Base-by-base conservation (phyloP, 2,888 invertebrate genomes). In the Heliothis peltigera region DNA sequence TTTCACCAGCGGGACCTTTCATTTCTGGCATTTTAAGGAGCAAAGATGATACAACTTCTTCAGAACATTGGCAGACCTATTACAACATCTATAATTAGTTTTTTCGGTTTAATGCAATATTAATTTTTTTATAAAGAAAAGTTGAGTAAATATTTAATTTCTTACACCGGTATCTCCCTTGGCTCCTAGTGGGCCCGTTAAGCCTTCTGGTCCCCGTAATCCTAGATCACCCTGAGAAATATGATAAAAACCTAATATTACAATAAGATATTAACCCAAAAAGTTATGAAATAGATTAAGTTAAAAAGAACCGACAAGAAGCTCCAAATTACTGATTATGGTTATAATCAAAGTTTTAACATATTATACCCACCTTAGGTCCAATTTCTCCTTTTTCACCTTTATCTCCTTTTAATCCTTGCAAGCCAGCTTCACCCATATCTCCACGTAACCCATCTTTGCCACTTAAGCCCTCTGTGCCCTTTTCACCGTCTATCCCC, bases 1-100 rank as follows among this genome's bases (percentile, higher is more conserved):
- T 71, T 8, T 90, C 87, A 21, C 97, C 97, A 0, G 80, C 83
- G 5, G 95, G 95, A 12, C 97, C 97, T 75, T 90, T 92, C 67
- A 92, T 85, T 70, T 89, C 86, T 15, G 92, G 89, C 89, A 92
- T 91, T 2, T 66, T 78, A 60, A 68, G 81, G 12, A 93, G 54
- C 17, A 93, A 64, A 25, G 66, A 83, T 17, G 89, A 88, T 1
- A 93, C 87, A 0, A 87, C 63, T 0, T 78, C 65, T 67, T 85
- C 84, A 1, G 92, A 89, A 80, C 94, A 93, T 56, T 86, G 66
- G 62, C 93, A 93, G 35, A 68, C 73, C 93, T 93, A 71, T 44
- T 69, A 77, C 64, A 60, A 42, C 12, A 1, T 8, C 0, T n/a
- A 17, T 1, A 57, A 5, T 59, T n/a, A 58, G 12, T 32, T 32